Evolutionary conservation across 2,888 invertebrate genomes (phyloP).

Genomic region (Ariolimax columbianus): DNA sequence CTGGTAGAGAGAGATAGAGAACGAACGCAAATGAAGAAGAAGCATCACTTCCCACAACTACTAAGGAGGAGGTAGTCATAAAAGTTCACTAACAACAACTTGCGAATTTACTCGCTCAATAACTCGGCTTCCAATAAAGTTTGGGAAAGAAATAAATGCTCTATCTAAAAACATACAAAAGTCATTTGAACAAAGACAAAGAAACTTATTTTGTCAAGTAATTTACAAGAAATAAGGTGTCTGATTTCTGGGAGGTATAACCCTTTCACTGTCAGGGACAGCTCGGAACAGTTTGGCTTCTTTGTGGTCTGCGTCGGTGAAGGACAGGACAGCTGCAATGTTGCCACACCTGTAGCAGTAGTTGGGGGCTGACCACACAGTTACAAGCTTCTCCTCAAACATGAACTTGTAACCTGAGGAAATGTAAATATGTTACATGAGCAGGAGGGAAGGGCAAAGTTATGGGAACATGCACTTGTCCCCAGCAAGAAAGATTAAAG

Average conservation of each 20-base stretch:
- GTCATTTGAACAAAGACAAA: neutral
- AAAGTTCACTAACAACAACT: too few species aligned
- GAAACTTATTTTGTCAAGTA: neutral
- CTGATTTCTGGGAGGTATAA: conserved; percentile 93
- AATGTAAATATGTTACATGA: too few species aligned
- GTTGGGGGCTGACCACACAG: conserved; percentile 99
- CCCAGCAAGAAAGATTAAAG: too few species aligned
- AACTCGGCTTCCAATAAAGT: neutral
- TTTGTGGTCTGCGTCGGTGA: conserved; percentile 83
- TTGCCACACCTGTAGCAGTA: conserved; percentile 99
- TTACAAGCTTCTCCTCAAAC: conserved; percentile 97
- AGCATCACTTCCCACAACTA: too few species aligned
- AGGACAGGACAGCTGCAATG: conserved; percentile 96
- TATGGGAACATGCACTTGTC: too few species aligned
- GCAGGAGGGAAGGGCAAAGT: too few species aligned
- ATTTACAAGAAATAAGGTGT: conserved; percentile 96
- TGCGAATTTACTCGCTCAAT: neutral
- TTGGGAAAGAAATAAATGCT: neutral
- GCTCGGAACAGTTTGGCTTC: conserved; percentile 92
- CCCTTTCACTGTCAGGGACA: conserved; percentile 95
- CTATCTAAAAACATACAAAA: neutral
- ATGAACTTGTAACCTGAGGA: conserved; percentile 94
- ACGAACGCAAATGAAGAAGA: too few species aligned
- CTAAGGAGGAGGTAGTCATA: too few species aligned
- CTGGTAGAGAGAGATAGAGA: too few species aligned